Base-by-base conservation (phyloP, 2,888 invertebrate species). In the Calliopum simillimum region DNA sequence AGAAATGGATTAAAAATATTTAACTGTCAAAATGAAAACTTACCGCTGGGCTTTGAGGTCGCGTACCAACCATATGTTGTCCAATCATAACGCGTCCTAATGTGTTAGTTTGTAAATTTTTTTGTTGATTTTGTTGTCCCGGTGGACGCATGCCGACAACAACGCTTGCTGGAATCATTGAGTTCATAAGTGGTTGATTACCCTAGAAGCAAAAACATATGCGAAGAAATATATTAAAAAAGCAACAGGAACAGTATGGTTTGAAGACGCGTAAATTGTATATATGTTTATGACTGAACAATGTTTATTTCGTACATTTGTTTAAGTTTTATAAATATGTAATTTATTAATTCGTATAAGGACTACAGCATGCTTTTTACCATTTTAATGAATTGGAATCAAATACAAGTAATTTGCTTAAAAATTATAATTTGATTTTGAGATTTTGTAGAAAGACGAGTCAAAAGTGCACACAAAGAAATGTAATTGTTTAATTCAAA, bases 61-160 rank as follows among this genome's bases (percentile, higher is more conserved):
- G 89, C 62, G 93, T 88, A 78, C 93, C 93, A 77, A 94, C 92
- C 88, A 95, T 91, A 86, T 94, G 94, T 79, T 92, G 94, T 79
- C 93, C 93, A 79, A 95, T 92, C 79, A 96, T 93, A 79, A 96
- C 94, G 82, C 96, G 90, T 66, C 94, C 92, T 72, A 94, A 90
- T 74, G 94, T 92, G 70, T 91, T 90, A 70, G 93, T 91, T 75
- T 82, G 82, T 74, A 95, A 91, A 74, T 91, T 91, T 86, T 94
- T 94, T 85, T 93, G 93, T 71, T 90, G 90, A 77, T 91, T 89
- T 78, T 89, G 79, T 59, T 93, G 92, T 73, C 91, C 89, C 73
- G 91, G 91, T 67, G 93, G 92, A 77, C 95, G 89, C 89, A 94
- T 93, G 86, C 95, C 95, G 78, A 95, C 89, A 82, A 96, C 93